Evolutionary conservation across 1,140 invertebrate species (phyloP), one percentile per base, ranked within the genome.

Genomic region (Macrobrachium nipponense): DNA sequence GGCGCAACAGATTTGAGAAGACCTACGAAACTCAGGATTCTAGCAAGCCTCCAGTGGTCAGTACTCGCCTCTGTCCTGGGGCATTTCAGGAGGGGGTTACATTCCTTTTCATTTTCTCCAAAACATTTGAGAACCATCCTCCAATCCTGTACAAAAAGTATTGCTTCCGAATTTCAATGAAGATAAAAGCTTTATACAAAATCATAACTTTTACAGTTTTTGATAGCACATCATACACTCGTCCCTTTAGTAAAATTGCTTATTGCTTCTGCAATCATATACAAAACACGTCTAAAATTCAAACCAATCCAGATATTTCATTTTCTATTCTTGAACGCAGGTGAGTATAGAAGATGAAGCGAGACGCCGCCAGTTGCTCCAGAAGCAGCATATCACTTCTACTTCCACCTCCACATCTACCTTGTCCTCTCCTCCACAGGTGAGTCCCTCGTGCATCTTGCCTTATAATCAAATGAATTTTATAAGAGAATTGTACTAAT

Each of bases 1-100:
- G 88, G 88, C 85, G 88, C 73, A 89, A 89, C 82, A 86, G 88
- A 62, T 89, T 87, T 58, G 88, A 89, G 86, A 89, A 89, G 82
- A 87, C 88, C 44, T 89, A 89, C 78, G 88, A 89, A 79, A 79
- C 81, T 2, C 66, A 83, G 17, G 88, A 89, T 62, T 88, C 87
- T 58, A 80, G 81, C 58, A 64, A 80, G 27, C 73, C 86, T 20
- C 77, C 88, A 10, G 58, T 79, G 80, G 87, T 88, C 36, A 80
- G 83, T 82, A 15, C 27, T 62, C 15, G 36, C 14, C 15, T n/a
- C 44, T 8, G 14, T n/a, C 15, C 5, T 51, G 43, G 6, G 15
- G 59, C 5, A 11, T 23, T 23, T 58, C 11, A 6, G 14, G 64
- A 23, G 64, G n/a, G n/a, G 64, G 12, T 20, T 68, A 27, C 12